A percentile compares a stretch with the other conserved stretches of the same genome.
Conservation (phyloP, 2,797 vertebrate genomes). For the Schizopygopsis malacanthus region DNA sequence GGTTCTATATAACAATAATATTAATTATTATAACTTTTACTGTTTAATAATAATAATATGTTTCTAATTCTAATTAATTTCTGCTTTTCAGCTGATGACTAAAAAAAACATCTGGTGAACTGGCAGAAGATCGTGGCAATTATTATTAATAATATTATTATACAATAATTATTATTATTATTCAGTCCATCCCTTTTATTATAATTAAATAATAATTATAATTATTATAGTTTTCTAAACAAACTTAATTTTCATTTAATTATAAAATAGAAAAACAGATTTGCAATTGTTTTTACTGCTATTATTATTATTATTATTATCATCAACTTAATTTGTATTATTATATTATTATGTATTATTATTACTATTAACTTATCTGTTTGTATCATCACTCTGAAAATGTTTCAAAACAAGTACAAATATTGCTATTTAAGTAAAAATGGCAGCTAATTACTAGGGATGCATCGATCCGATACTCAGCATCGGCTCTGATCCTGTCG, state of each 20-base stretch:
- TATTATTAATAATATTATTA: not conserved
- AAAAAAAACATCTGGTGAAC: too few relatives aligned
- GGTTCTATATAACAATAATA: not conserved
- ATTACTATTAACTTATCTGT: too few relatives aligned
- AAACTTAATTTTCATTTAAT: not conserved
- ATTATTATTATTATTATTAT: not conserved
- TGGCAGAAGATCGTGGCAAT: not conserved
- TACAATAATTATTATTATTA: not conserved
- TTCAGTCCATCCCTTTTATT: not conserved
- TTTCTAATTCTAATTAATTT: not conserved
- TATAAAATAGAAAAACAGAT: not conserved
- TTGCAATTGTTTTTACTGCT: not conserved
- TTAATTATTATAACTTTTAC: not conserved
- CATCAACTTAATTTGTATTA: not conserved
- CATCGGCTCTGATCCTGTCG: too few relatives aligned
- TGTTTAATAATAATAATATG: not conserved
- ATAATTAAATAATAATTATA: not conserved
- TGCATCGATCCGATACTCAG: too few relatives aligned
- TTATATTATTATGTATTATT: not conserved
- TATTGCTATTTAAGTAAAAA: not conserved
- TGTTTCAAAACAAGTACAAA: not conserved
- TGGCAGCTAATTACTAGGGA: not conserved
- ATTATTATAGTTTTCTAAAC: not conserved
- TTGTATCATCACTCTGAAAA: not conserved
- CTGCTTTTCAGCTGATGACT: not conserved